Base-by-base conservation (phyloP, 2,888 invertebrate species). In the Pseudoips prasinana region DNA sequence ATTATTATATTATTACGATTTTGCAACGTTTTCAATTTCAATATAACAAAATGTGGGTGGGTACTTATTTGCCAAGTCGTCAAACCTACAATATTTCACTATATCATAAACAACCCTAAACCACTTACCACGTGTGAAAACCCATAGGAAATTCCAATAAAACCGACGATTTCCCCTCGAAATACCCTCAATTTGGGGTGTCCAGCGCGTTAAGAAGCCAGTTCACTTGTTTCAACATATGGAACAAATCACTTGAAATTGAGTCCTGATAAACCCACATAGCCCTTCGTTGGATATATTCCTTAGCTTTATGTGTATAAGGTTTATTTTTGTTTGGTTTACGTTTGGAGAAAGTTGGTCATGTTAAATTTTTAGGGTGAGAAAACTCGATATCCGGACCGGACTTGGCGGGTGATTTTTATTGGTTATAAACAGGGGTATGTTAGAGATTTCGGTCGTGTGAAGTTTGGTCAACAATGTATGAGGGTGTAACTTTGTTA, bases 91-190 rank as follows among this genome's bases (percentile, higher is more conserved):
- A 44, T 46, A 51, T 48, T 45, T 7, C 20, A 20, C 20, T 18
- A 31, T 32, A 47, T 46, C 33, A 54, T 46, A 48, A 56, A 58
- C 35, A 54, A 62, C 56, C 57, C 56, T 58, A 53, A 61, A 56
- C 33, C 35, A 46, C 33, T 55, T 32, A 68, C 63, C 49, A 63
- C 62, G 76, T 77, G 77, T 76, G 73, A 75, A 79, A 76, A 73
- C 73, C 69, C 76, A 69, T 59, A 73, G 78, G 79, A 85, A 86
- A 86, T 86, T 79, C 79, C 84, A 79, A 82, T 83, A 84, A 83
- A 78, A 66, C 63, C 59, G 58, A 72, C 73, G 57, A 78, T 80
- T 77, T 63, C 74, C 70, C 81, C 81, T 78, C 58, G 59, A 60
- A 70, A 63, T 69, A 70, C 76, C 75, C 79, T 75, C 79, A 77